Percentiles rank a stretch among this genome's conserved stretches.
phyloP scores from a whole-genome alignment of 2,797 vertebrate genomes.

The Lerista edwardsae region DNA sequence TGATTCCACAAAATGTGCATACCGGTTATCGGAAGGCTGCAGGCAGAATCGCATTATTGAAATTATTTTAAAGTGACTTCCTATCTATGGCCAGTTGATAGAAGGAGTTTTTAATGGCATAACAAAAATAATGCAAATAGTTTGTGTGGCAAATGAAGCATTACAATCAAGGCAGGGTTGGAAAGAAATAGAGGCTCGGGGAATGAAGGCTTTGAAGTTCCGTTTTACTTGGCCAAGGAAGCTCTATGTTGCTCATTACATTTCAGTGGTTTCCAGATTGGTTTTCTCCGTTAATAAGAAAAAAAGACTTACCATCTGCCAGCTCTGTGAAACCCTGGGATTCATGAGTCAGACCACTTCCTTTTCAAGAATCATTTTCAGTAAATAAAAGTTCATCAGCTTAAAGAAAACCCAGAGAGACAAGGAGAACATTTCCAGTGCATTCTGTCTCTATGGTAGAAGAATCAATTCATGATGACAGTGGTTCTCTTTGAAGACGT shows the following conservation, averaged over 20 bases:
- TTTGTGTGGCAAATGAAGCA: not conserved
- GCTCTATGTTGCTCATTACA: constrained; percentile 14
- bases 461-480: not conserved
- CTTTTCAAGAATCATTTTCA: constrained; percentile 22
- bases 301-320: not conserved
- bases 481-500: not conserved
- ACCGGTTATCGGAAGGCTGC: not conserved
- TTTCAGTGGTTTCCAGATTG: not conserved
- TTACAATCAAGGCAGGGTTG: not conserved
- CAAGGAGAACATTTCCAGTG: not conserved
- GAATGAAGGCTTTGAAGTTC: constrained; percentile 7
- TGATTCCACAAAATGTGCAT: not conserved
- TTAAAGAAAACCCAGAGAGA: not conserved
- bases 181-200: not conserved
- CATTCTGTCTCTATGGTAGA: not conserved
- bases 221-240: constrained; percentile 13
- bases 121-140: not conserved
- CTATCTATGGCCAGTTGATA: constrained; percentile 3
- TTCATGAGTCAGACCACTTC: not conserved
- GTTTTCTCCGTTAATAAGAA: not conserved
- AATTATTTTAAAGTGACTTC: constrained; percentile 2
- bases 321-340: not conserved
- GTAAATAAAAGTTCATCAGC: constrained; percentile 26
- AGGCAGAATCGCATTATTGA: constrained; percentile 11
- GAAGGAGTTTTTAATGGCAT: constrained; percentile 22